Conservation (phyloP, 1,140 invertebrate genomes). For the Orchestia grillus region DNA sequence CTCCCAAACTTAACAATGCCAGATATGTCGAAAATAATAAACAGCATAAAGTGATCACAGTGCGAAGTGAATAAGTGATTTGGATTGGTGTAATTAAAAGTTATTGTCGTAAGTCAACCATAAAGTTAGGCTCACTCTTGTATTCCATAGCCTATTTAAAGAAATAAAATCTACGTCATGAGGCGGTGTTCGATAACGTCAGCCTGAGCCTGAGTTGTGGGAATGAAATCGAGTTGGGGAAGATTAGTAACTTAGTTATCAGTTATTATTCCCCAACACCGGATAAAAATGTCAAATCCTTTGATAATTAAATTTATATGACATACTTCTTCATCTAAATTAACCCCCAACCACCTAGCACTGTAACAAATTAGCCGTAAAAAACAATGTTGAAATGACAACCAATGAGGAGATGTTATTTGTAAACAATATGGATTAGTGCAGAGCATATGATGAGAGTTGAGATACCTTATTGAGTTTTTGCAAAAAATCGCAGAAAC, state of each 20-base stretch:
- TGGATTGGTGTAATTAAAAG: too few species aligned
- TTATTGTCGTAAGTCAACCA: too few species aligned
- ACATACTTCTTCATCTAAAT: not conserved
- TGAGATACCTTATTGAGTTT: not conserved
- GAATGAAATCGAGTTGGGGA: not conserved
- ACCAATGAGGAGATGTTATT: not conserved
- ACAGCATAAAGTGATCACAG: too few species aligned
- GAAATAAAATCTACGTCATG: not conserved
- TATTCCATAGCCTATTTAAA: not conserved
- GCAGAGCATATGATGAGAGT: not conserved
- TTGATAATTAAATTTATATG: not conserved
- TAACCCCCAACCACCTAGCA: not conserved
- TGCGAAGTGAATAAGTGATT: too few species aligned
- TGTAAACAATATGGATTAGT: not conserved
- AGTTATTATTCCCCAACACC: not conserved
- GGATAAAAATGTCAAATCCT: not conserved
- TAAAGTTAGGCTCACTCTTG: not conserved
- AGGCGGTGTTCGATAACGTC: too few species aligned
- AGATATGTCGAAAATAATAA: too few species aligned
- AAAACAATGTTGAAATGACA: not conserved
- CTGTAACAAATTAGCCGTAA: not conserved
- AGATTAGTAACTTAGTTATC: not conserved
- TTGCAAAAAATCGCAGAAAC: not conserved
- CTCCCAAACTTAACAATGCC: too few species aligned
- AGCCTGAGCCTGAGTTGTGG: too few species aligned